phyloP scores from a whole-genome alignment of 2,113 vertebrate species.

The Leiothrix lutea region DNA sequence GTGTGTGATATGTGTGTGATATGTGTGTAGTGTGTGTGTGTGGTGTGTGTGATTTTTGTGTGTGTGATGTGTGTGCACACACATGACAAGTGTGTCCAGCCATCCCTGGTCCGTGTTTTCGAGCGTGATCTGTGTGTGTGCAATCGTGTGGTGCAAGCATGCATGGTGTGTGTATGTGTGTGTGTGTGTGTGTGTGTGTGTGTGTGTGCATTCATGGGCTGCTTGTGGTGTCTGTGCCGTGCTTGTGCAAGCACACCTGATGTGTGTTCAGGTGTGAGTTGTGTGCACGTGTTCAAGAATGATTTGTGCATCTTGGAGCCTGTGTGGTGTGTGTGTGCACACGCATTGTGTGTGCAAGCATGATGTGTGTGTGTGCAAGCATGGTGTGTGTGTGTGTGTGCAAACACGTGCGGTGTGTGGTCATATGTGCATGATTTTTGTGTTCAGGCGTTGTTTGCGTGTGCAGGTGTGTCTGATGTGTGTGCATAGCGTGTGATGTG shows the following conservation, averaged over 20 bases:
- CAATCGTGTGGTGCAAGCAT: accelerated
- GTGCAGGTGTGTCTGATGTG: not conserved
- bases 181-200: too few relatives aligned
- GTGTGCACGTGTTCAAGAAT: not conserved
- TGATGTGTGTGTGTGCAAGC: not conserved
- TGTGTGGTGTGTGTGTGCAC: too few relatives aligned
- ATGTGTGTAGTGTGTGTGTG: not conserved
- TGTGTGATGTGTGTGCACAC: too few relatives aligned
- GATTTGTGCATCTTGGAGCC: not conserved
- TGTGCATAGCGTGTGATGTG: not conserved
- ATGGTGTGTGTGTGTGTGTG: too few relatives aligned
- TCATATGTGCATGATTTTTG: accelerated
- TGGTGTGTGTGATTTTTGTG: not conserved
- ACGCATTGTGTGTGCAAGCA: not conserved
- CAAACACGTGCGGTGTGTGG: not conserved
- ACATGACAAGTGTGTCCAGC: accelerated
- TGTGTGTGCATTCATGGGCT: accelerated
- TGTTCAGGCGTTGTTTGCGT: not conserved
- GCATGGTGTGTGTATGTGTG: accelerated
- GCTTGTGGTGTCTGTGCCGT: accelerated
- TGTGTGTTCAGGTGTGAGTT: not conserved
- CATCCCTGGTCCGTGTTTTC: accelerated
- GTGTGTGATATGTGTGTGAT: not conserved
- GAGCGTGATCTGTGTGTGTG: not conserved
- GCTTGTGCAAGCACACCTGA: not conserved